phyloP scores from a whole-genome alignment of 2,888 invertebrate species.

The Zele albiditarsus region DNA sequence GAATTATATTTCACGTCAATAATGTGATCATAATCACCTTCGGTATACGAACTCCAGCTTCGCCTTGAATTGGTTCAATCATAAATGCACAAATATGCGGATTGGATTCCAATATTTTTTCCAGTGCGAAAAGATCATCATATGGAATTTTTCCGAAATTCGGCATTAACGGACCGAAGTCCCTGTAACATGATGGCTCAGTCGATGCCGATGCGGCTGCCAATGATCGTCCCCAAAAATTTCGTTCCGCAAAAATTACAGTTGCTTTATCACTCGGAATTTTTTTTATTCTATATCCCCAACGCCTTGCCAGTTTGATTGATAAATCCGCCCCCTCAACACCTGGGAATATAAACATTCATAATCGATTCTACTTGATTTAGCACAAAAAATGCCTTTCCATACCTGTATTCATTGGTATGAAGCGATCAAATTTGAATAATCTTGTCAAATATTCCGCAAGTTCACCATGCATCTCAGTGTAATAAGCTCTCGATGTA shows the following conservation, averaged over 20 bases:
- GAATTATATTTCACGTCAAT: background rate
- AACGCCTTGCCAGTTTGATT: conserved; percentile 85
- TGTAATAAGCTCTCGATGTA: conserved; percentile 86
- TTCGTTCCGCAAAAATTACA: conserved; percentile 83
- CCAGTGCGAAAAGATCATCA: conserved; percentile 81
- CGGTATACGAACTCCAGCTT: conserved; percentile 87
- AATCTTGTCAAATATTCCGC: conserved; percentile 81
- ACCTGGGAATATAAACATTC: conserved; percentile 69
- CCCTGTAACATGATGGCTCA: conserved; percentile 80
- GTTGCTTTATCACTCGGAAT: conserved; percentile 81
- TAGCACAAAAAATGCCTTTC: conserved; percentile 21
- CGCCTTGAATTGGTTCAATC: conserved; percentile 92
- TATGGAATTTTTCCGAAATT: conserved; percentile 84
- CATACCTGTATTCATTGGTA: conserved; percentile 87
- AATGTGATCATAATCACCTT: conserved; percentile 55
- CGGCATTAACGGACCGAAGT: conserved; percentile 88
- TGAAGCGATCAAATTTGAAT: conserved; percentile 84
- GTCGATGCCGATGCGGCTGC: conserved; percentile 87
- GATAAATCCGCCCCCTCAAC: conserved; percentile 89
- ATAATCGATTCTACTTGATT: conserved; percentile 19
- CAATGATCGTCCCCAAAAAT: conserved; percentile 90
- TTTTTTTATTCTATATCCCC: conserved; percentile 86
- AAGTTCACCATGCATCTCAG: conserved; percentile 82
- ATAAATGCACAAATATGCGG: conserved; percentile 85
- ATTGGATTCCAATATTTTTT: conserved; percentile 76